Conservation (phyloP, 2,113 vertebrate genomes). For the Leucopternis melanops region DNA sequence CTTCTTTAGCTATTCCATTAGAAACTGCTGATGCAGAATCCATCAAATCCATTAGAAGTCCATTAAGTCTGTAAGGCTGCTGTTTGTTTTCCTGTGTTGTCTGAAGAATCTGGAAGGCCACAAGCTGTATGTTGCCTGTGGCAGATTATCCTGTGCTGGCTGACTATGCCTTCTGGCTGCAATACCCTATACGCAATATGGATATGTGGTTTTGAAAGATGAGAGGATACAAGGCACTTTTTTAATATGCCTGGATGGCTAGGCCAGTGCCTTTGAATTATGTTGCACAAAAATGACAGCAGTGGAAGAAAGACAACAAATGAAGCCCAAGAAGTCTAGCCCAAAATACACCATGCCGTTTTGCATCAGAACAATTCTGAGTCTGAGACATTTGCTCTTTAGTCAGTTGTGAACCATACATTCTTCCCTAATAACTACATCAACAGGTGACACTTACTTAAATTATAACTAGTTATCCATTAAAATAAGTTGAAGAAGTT, state of each 20-base stretch:
- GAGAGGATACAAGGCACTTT: neutral
- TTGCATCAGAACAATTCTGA: neutral
- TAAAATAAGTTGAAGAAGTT: neutral
- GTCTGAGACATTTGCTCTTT: neutral
- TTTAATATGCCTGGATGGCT: neutral
- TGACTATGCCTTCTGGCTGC: neutral
- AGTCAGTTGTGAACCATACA: neutral
- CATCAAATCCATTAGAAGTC: conserved; percentile 37
- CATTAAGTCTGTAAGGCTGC: neutral
- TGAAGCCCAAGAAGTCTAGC: neutral
- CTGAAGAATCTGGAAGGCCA: conserved; percentile 8
- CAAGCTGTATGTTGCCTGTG: neutral
- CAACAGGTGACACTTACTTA: neutral
- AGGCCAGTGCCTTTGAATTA: neutral
- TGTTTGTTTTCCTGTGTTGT: neutral
- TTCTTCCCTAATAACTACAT: neutral
- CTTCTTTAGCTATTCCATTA: neutral
- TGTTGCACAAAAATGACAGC: neutral
- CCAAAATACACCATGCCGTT: neutral
- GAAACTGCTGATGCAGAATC: conserved; percentile 44
- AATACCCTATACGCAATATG: neutral
- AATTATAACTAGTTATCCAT: neutral
- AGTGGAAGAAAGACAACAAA: neutral
- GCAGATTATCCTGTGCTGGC: neutral
- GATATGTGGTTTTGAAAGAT: neutral